A percentile compares a stretch with the other conserved stretches of the same genome.
Conservation (phyloP, 1,140 invertebrate species). For the Cotesia glomerata region DNA sequence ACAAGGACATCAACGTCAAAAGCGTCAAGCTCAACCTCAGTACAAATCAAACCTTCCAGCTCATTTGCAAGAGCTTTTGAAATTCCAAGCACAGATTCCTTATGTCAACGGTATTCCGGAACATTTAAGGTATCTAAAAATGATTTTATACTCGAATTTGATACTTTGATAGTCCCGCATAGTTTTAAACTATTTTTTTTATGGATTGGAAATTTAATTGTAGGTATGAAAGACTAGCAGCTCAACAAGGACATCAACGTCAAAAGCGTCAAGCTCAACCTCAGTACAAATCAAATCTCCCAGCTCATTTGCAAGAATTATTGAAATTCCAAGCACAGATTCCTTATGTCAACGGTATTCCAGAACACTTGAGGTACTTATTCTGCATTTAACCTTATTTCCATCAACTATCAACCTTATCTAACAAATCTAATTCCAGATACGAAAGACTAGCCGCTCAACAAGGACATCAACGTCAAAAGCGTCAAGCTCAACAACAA, state of each 20-base stretch:
- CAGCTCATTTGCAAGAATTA: constrained; percentile 49
- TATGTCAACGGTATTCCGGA: constrained; percentile 59
- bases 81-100: constrained; percentile 57
- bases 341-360: constrained; percentile 58
- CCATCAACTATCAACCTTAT: no score
- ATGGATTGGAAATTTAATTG: neutral
- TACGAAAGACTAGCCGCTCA: constrained; percentile 14
- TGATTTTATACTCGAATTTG: neutral
- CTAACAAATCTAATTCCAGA: neutral
- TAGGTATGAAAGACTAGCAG: constrained; percentile 2
- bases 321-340: constrained; percentile 56
- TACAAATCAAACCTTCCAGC: constrained; percentile 54
- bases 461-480: constrained; percentile 18
- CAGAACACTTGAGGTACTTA: constrained; percentile 59
- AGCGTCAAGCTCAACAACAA: constrained; percentile 29
- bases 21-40: constrained; percentile 44
- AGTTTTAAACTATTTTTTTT: no score
- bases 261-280: constrained; percentile 40
- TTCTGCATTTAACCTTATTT: neutral
- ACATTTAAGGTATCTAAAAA: constrained; percentile 48
- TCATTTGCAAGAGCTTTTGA: constrained; percentile 48
- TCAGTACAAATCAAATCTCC: constrained; percentile 52
- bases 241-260: constrained; percentile 8
- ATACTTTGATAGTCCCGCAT: neutral
- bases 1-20: constrained; percentile 31